Conservation (phyloP, 2,113 vertebrate genomes). For the Tupaia tana region DNA sequence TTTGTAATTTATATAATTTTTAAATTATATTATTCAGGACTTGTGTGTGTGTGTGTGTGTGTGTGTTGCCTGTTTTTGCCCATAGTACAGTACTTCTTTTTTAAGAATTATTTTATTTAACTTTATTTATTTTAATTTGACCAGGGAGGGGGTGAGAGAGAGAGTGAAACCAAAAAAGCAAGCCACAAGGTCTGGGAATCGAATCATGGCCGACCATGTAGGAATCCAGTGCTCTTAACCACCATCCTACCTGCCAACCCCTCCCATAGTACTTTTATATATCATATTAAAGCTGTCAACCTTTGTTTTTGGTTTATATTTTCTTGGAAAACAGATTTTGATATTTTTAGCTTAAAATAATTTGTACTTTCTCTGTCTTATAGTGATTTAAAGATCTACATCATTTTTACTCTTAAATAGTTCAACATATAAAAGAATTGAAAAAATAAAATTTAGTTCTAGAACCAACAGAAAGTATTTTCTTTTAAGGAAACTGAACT, state of each 20-base stretch:
- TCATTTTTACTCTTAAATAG: background rate
- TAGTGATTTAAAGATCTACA: background rate
- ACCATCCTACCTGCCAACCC: too few species aligned
- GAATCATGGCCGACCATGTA: too few species aligned
- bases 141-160: too few species aligned
- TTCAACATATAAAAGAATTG: background rate
- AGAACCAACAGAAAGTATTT: background rate
- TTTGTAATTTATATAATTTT: background rate
- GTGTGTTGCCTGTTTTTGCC: background rate
- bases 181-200: too few species aligned
- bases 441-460: background rate
- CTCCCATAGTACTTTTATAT: background rate
- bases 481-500: background rate
- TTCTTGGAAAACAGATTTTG: background rate
- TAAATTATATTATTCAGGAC: background rate
- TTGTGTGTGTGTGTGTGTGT: background rate
- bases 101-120: too few species aligned
- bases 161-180: too few species aligned
- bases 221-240: too few species aligned
- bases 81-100: background rate
- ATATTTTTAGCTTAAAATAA: background rate
- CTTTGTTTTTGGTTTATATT: background rate
- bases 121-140: too few species aligned
- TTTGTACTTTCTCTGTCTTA: background rate
- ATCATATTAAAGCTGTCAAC: background rate